These are phyloP conservation scores for Alloscopus bannaensis DNA, from an alignment of 2,888 invertebrate genomes.

Conservation along the genomic window DNA sequence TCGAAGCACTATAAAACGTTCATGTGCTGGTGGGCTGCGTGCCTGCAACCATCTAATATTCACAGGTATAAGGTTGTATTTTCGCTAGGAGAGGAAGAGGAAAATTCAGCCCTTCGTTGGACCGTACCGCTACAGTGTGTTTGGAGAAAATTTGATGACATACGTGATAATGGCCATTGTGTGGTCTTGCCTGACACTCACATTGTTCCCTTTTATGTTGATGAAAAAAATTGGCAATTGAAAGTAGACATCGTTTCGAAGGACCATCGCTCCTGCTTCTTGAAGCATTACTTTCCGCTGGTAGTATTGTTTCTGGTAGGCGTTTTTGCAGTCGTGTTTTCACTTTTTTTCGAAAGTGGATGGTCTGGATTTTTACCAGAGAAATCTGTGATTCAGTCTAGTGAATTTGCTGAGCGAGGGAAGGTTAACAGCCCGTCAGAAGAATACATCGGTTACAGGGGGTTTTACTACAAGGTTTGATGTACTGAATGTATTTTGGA, in stretches of 20 bases:
- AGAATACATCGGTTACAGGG: slow-evolving; percentile 48
- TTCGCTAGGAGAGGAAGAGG: slow-evolving; percentile 1
- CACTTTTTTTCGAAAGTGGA: slow-evolving; percentile 17
- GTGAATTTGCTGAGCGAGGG: neutral
- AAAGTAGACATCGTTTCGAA: slow-evolving; percentile 33
- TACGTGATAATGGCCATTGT: slow-evolving; percentile 48
- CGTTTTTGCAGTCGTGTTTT: slow-evolving; percentile 21
- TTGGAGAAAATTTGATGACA: slow-evolving; percentile 40
- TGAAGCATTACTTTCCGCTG: slow-evolving; percentile 42
- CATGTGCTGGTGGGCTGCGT: slow-evolving; percentile 51
- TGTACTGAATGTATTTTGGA: too few relatives aligned
- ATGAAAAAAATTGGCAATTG: slow-evolving; percentile 33
- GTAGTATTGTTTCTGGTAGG: slow-evolving; percentile 37
- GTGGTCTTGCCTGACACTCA: slow-evolving; percentile 51
- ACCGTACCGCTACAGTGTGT: slow-evolving; percentile 34
- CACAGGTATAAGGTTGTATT: slow-evolving; percentile 10
- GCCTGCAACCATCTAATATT: slow-evolving; percentile 19
- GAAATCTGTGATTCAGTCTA: neutral
- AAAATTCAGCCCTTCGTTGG: slow-evolving; percentile 35
- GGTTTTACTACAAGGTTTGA: slow-evolving; percentile 46
- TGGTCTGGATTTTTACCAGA: slow-evolving; percentile 4
- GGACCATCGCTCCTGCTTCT: neutral
- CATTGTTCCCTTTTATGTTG: slow-evolving; percentile 29
- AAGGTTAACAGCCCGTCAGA: neutral
- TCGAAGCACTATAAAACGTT: slow-evolving; percentile 44